Base-by-base conservation (phyloP, 2,888 invertebrate genomes). In the Chrysina gloriosa region DNA sequence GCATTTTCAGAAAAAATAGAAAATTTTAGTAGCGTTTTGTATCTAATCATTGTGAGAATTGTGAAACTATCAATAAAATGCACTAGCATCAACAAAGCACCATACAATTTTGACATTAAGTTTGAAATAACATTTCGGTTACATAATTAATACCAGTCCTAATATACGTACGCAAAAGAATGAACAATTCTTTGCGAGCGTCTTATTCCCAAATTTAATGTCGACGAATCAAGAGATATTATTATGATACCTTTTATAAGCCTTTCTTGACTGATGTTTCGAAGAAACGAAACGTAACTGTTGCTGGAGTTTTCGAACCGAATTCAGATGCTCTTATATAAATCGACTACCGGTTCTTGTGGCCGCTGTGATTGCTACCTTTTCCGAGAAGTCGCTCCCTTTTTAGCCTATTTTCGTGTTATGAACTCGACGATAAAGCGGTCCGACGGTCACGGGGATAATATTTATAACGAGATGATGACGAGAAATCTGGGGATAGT, bases 331-430 rank as follows among this genome's bases (percentile, higher is more conserved):
- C 11, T 5, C 25, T n/a, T 23, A n/a, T n/a, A 25, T 23, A 48
- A 48, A 48, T 48, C 48, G 11, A 11, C 48, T 48, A 48, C 48
- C 48, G 48, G 48, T 48, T 48, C 25, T 48, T 36, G 14, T 36
- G 34, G 14, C 36, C 11, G 48, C 11, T 23, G 48, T n/a, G 11
- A 48, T 36, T 36, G 11, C 11, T 36, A 36, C 6, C 11, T n/a
- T 36, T 36, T 36, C n/a, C 48, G 23, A 48, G n/a, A 23, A 23
- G 11, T 1, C 3, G 27, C n/a, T 6, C 25, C 11, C 25, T 48
- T 25, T 48, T 48, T 25, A 23, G n/a, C 25, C 25, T n/a, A 9
- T 11, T 25, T 48, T 48, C 9, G 48, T 27, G 9, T 36, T 36
- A 36, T 36, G 11, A 36, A 14, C 36, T 48, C 25, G n/a, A 48